Evolutionary conservation across 2,797 vertebrate species (phyloP), one percentile per base, ranked within the genome.

Genomic region (Sebastes jordani): DNA sequence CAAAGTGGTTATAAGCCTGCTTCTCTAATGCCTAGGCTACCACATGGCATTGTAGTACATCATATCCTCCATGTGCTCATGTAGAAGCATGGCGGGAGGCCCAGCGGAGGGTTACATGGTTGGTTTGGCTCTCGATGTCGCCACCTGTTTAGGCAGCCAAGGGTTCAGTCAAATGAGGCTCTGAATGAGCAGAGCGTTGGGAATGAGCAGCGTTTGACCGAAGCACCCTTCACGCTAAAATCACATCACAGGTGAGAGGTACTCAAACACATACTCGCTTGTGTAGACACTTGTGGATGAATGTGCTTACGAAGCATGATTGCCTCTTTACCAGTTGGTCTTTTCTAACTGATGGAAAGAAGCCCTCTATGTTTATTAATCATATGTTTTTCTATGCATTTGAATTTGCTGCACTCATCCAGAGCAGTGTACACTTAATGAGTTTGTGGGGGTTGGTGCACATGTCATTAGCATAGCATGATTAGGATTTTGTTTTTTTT

Each of bases 191-290:
- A 4, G 83, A 87, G 81, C 46, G 22, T 67, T 75, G 80, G 80
- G 81, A 88, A 90, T 65, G 85, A 87, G 82, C 86, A 87, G 87
- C 75, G 46, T 91, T 94, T 88, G 86, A 91, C 88, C 92, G 86
- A 93, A 95, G 94, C 84, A 89, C 92, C 83, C 93, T 95, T 92
- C 91, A 93, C 75, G 71, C 84, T 92, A 84, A 89, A 93, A 92
- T 88, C 85, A 83, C 89, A 89, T 84, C 56, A 79, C 88, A 93
- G 89, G 93, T 93, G 87, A 94, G 91, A 91, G 92, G 73, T 30
- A 92, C 89, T 93, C 87, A 87, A 80, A 88, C 72, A 36, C 82
- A 80, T 11, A 83, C 72, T 90, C 81, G 74, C 83, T 89, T 85
- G 78, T 76, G 72, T 61, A 81, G 72, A 87, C 89, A 88, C 89